phyloP scores from a whole-genome alignment of 2,888 invertebrate genomes.

The Margaritifera margaritifera region DNA sequence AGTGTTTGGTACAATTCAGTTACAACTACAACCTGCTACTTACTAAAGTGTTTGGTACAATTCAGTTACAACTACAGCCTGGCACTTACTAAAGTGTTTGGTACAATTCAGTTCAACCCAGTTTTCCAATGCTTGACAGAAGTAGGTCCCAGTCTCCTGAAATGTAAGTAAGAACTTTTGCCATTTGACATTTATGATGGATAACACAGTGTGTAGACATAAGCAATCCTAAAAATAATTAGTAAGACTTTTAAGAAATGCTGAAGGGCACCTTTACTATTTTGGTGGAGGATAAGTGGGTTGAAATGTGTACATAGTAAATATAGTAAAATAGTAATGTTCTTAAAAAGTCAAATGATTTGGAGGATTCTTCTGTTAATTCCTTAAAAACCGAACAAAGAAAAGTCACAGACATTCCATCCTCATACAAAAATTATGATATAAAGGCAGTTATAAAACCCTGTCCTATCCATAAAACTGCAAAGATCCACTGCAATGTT shows the following conservation, averaged over 20 bases:
- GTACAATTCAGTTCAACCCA: constrained; percentile 92
- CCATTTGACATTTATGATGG: background rate
- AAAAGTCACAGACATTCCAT: too few relatives aligned
- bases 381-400: too few relatives aligned
- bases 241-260: background rate
- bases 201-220: background rate
- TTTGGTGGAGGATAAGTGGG: too few relatives aligned
- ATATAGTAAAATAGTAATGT: too few relatives aligned
- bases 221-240: constrained; percentile 11
- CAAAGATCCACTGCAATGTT: too few relatives aligned
- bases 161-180: constrained; percentile 11
- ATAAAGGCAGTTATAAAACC: too few relatives aligned
- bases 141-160: constrained; percentile 82
- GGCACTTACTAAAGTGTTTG: constrained; percentile 80
- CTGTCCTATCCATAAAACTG: too few relatives aligned
- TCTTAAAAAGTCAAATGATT: too few relatives aligned
- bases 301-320: too few relatives aligned
- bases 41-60: constrained; percentile 85
- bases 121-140: constrained; percentile 87
- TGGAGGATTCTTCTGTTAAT: too few relatives aligned
- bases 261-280: too few relatives aligned
- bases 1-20: constrained; percentile 89
- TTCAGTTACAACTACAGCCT: constrained; percentile 77
- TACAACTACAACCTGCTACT: constrained; percentile 60
- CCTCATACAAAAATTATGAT: too few relatives aligned